Base-by-base conservation (phyloP, 2,888 invertebrate species). In the Teleiodes luculella region DNA sequence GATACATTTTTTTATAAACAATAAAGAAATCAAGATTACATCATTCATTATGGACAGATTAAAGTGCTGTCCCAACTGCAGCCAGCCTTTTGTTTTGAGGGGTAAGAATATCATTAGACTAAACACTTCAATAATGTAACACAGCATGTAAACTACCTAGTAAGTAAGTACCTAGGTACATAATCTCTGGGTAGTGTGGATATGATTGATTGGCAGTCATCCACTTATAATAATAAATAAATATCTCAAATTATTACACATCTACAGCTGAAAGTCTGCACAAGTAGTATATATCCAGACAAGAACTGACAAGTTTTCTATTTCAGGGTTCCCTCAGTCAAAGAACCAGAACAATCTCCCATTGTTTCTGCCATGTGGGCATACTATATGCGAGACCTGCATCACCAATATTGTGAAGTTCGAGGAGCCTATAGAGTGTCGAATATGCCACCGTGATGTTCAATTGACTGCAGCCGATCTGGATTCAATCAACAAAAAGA, bases 371-470 rank as follows among this genome's bases (percentile, higher is more conserved):
- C 67, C 86, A 57, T 95, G 95, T 68, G 92, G 92, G 0, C 95
- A 95, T 73, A 86, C 92, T 2, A 85, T 92, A 65, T 95, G 95
- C 65, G 92, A 93, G 61, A 89, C 82, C 48, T 95, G 95, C 70
- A 71, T 92, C 11, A 78, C 70, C 35, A 80, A 76, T 56, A 72
- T 80, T 20, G 57, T 78, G 0, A 80, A 74, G 60, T 83, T 81
- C 62, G 58, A 64, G 18, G 89, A 88, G 59, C 86, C 85, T 0
- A 77, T 91, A 37, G 76, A 79, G 46, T 92, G 92, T 66, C 80
- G 80, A 59, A 67, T 88, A 54, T 92, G 92, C 70, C 70, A 78
- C 7, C 65, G 72, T 6, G 64, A 76, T 36, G 81, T 86, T 64
- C 63, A 79, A 35, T 48, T 83, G 8, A 64, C 64, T 28, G 33